Conservation (phyloP, 2,888 invertebrate species). For the Brenthis ino region DNA sequence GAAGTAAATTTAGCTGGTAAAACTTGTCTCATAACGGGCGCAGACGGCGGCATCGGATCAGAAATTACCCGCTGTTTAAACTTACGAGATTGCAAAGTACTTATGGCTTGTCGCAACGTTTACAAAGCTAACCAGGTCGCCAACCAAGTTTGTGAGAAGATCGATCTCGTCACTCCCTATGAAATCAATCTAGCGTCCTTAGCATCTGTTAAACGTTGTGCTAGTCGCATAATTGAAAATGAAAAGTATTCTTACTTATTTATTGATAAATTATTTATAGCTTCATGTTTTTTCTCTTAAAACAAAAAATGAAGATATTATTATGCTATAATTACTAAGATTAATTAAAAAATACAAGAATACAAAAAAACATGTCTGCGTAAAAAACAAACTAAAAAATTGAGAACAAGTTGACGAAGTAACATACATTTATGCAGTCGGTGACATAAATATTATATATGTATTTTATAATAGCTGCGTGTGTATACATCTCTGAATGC, state of each 20-base stretch:
- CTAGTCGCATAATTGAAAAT: conserved; percentile 53
- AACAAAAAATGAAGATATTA: too few species aligned
- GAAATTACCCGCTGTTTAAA: conserved; percentile 93
- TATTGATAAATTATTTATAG: too few species aligned
- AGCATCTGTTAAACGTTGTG: conserved; percentile 63
- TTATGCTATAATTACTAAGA: too few species aligned
- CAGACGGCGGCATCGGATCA: conserved; percentile 95
- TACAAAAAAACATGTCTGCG: too few species aligned
- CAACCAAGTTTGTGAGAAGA: conserved; percentile 50
- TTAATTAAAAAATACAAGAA: too few species aligned
- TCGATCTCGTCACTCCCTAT: conserved; percentile 52
- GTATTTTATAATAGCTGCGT: too few species aligned
- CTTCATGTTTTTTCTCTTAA: too few species aligned
- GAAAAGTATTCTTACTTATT: conserved; percentile 47
- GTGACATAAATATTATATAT: too few species aligned
- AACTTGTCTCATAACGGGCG: conserved; percentile 94
- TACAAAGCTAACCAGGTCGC: conserved; percentile 79
- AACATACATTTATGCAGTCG: too few species aligned
- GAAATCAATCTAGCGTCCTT: conserved; percentile 68
- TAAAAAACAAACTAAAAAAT: too few species aligned
- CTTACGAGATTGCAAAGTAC: conserved; percentile 90
- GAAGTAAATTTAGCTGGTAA: conserved; percentile 91
- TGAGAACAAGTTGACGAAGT: too few species aligned
- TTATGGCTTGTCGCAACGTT: conserved; percentile 91
- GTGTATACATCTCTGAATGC: too few species aligned